Conservation (phyloP, 2,797 vertebrate species). For the Typhlichthys subterraneus region DNA sequence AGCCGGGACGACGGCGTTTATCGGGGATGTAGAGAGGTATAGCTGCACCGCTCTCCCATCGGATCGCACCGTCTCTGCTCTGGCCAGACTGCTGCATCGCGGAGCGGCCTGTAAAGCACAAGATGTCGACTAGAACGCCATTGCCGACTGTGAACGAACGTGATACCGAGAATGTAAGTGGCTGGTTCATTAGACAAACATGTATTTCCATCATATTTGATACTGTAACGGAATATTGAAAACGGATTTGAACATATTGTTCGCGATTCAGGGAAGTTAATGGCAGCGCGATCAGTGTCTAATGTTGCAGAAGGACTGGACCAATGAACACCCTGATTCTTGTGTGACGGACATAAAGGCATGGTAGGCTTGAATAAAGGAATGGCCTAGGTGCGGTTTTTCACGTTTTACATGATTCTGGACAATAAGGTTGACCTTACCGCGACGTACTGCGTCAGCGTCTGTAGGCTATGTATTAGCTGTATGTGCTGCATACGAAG, state of each 20-base stretch:
- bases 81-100: slow-evolving; percentile 66
- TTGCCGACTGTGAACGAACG: slow-evolving; percentile 95
- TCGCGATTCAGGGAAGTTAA: slow-evolving; percentile 42
- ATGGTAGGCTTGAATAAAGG: slow-evolving; percentile 25
- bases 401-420: slow-evolving; percentile 31
- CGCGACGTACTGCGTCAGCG: slow-evolving; percentile 71
- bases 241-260: slow-evolving; percentile 18
- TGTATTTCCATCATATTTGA: not conserved
- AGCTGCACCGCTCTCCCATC: slow-evolving; percentile 52
- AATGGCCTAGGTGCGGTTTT: slow-evolving; percentile 28
- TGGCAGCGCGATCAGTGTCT: slow-evolving; percentile 31
- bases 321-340: slow-evolving; percentile 38
- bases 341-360: slow-evolving; percentile 34
- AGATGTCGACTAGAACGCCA: slow-evolving; percentile 93
- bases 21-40: slow-evolving; percentile 70
- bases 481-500: slow-evolving; percentile 20
- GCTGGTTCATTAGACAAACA: slow-evolving; percentile 12
- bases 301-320: slow-evolving; percentile 45
- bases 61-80: slow-evolving; percentile 59
- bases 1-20: slow-evolving; percentile 44
- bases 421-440: slow-evolving; percentile 27
- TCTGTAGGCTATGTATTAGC: slow-evolving; percentile 15
- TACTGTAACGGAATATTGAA: slow-evolving; percentile 9
- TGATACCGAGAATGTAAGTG: slow-evolving; percentile 92
- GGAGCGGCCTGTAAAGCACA: slow-evolving; percentile 73